Conservation (phyloP, 37 sponge, comb jelly and placozoan species). For the Geodia barretti region DNA sequence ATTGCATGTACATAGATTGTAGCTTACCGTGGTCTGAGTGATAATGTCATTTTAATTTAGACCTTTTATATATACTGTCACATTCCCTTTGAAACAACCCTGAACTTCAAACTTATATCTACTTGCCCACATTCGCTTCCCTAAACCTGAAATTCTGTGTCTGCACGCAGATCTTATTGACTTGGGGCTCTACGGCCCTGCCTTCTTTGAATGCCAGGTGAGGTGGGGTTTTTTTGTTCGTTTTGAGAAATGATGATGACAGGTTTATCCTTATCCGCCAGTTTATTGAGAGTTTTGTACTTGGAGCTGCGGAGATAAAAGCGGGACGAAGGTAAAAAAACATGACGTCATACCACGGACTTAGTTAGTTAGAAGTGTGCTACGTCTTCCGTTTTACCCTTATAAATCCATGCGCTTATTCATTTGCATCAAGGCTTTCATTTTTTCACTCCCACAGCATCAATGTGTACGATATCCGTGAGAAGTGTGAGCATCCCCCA, state of each 20-base stretch:
- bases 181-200: conserved; percentile 35
- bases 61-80: too few relatives aligned
- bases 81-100: too few relatives aligned
- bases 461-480: conserved; percentile 75
- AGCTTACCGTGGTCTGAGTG: too few relatives aligned
- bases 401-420: too few relatives aligned
- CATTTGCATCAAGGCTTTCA: background rate
- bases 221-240: conserved; percentile 2
- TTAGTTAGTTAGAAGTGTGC: background rate
- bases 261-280: background rate
- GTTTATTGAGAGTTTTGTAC: conserved; percentile 49
- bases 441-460: conserved; percentile 23
- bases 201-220: conserved; percentile 73
- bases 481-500: conserved; percentile 46
- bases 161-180: conserved; percentile 45
- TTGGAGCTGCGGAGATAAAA: conserved; percentile 58
- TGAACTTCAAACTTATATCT: too few relatives aligned
- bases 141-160: too few relatives aligned
- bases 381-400: background rate
- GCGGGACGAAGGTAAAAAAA: conserved; percentile 61
- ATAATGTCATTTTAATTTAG: too few relatives aligned
- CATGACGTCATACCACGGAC: too few relatives aligned
- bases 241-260: background rate
- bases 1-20: too few relatives aligned
- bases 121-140: too few relatives aligned